Conservation (phyloP, 2,888 invertebrate genomes). For the Polyommatus iphigenia region DNA sequence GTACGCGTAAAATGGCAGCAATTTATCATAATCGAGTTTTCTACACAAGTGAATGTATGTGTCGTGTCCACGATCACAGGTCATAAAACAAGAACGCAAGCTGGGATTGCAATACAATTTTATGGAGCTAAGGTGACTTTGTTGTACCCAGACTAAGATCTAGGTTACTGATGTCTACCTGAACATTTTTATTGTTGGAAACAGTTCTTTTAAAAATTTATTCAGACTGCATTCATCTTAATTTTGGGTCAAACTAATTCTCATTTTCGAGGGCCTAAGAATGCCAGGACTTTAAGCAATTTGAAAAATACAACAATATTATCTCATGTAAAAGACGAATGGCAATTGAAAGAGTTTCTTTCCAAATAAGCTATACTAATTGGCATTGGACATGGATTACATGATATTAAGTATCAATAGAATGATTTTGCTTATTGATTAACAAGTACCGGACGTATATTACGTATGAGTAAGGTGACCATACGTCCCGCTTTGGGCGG, state of each 20-base stretch:
- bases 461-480: constrained; percentile 52
- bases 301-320: background rate
- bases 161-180: constrained; percentile 13
- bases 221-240: constrained; percentile 12
- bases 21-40: background rate
- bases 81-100: constrained; percentile 13
- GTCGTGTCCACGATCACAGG: background rate
- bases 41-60: background rate
- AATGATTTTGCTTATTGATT: constrained; percentile 22
- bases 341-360: background rate
- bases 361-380: background rate
- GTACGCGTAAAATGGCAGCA: background rate
- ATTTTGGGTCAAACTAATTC: background rate
- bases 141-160: constrained; percentile 8
- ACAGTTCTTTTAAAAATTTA: constrained; percentile 16
- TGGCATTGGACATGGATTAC: background rate
- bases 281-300: background rate
- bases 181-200: constrained; percentile 19
- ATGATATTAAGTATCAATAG: background rate
- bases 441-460: constrained; percentile 59
- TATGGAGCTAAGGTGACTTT: background rate
- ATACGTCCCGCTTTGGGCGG: no score
- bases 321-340: background rate
- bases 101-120: background rate
- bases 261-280: background rate